These are phyloP conservation scores for Elachura formosa DNA, from an alignment of 2,113 vertebrate species.

Conservation along the genomic window DNA sequence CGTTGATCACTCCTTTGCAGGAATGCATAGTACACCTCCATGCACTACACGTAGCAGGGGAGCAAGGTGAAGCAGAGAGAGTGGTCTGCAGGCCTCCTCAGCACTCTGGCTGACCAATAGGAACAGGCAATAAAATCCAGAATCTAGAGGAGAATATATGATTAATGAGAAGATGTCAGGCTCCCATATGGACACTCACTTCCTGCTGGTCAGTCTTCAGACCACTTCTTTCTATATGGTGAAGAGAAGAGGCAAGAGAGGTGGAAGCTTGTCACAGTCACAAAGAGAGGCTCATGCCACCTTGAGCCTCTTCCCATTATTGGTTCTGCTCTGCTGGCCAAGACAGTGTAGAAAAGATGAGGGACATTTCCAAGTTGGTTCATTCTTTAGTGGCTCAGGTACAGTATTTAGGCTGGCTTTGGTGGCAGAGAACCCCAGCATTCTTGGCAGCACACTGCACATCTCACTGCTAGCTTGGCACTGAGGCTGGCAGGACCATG, in stretches of 20 bases:
- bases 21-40: neutral
- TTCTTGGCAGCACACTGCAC: rapidly evolving
- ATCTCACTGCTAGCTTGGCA: neutral
- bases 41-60: rapidly evolving
- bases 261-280: neutral
- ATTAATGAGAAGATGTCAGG: neutral
- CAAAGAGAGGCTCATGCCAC: neutral
- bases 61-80: neutral
- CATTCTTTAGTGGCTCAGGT: neutral
- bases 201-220: neutral
- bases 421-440: neutral
- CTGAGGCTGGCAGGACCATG: neutral
- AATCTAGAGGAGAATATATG: neutral
- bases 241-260: neutral
- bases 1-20: neutral
- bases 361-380: neutral
- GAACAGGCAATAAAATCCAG: neutral
- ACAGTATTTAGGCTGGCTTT: neutral
- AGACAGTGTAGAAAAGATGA: neutral
- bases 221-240: rapidly evolving
- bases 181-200: neutral
- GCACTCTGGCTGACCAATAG: neutral
- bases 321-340: neutral
- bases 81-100: neutral
- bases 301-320: neutral